Percentiles rank a stretch among this genome's conserved stretches.
phyloP scores from a whole-genome alignment of 1,140 invertebrate genomes.

The Dendrolimus punctatus region DNA sequence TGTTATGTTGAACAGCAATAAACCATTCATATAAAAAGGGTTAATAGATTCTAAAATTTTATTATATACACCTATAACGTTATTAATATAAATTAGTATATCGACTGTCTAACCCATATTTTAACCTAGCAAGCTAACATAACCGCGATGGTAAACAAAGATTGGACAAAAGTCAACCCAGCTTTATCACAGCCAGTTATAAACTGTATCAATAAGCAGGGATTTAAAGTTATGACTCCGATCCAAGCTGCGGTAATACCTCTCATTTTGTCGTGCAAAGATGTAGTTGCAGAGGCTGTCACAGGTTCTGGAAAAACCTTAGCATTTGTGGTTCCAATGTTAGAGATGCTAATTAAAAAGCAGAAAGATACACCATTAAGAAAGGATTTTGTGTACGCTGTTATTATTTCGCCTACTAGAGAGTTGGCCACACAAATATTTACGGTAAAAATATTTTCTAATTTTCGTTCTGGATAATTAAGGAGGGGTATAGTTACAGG shows the following conservation, averaged over 20 bases:
- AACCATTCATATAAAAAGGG: too few species aligned
- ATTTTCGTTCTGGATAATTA: too few species aligned
- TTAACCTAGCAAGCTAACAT: background rate
- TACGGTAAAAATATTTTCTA: background rate
- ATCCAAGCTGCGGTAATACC: conserved; percentile 91
- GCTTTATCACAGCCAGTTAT: conserved; percentile 39
- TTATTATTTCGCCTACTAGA: conserved; percentile 94
- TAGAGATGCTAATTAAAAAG: conserved; percentile 87
- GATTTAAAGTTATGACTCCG: conserved; percentile 52
- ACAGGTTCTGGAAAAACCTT: conserved; percentile 98
- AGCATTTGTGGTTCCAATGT: conserved; percentile 92
- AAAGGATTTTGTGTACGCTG: conserved; percentile 85
- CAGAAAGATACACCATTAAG: conserved; percentile 76
- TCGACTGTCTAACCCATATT: too few species aligned
- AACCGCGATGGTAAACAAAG: conserved; percentile 53
- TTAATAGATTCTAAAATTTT: too few species aligned
- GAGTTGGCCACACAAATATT: conserved; percentile 92
- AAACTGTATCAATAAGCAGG: conserved; percentile 50
- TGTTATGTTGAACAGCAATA: too few species aligned
- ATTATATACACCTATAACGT: too few species aligned
- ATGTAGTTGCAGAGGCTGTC: conserved; percentile 97
- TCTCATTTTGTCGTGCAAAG: conserved; percentile 90
- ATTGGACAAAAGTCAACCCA: conserved; percentile 47
- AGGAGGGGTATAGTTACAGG: too few species aligned
- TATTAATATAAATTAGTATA: too few species aligned